Percentiles rank a stretch among this genome's conserved stretches.
phyloP scores from a whole-genome alignment of 2,888 invertebrate genomes.

The Rotaria sp. region DNA sequence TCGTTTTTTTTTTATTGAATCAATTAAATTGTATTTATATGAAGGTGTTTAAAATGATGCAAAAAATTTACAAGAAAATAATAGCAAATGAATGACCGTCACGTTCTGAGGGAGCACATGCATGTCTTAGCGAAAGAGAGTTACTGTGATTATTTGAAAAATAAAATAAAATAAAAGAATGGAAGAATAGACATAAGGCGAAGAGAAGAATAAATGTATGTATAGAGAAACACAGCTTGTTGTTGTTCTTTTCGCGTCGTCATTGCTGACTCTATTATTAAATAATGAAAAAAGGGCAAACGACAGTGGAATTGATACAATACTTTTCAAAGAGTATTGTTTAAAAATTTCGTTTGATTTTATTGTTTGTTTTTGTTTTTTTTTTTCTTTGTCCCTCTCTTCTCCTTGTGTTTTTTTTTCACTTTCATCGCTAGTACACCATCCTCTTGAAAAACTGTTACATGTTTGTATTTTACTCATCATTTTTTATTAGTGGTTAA shows the following conservation, averaged over 20 bases:
- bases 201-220: background rate
- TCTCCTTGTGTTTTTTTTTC: background rate
- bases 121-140: background rate
- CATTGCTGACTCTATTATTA: background rate
- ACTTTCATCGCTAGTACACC: background rate
- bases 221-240: background rate
- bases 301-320: slow-evolving; percentile 2
- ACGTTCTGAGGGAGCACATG: background rate
- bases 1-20: background rate
- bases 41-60: background rate
- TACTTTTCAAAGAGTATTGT: background rate
- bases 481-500: background rate
- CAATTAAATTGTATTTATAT: background rate
- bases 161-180: background rate
- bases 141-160: background rate
- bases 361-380: background rate
- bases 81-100: background rate
- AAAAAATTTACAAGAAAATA: background rate
- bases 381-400: background rate
- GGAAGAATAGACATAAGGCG: background rate
- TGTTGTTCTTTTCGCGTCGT: background rate
- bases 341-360: background rate
- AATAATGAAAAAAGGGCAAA: slow-evolving; percentile 1
- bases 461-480: background rate
- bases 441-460: background rate